Conservation (phyloP, 2,113 vertebrate species). For the Lagopus muta region DNA sequence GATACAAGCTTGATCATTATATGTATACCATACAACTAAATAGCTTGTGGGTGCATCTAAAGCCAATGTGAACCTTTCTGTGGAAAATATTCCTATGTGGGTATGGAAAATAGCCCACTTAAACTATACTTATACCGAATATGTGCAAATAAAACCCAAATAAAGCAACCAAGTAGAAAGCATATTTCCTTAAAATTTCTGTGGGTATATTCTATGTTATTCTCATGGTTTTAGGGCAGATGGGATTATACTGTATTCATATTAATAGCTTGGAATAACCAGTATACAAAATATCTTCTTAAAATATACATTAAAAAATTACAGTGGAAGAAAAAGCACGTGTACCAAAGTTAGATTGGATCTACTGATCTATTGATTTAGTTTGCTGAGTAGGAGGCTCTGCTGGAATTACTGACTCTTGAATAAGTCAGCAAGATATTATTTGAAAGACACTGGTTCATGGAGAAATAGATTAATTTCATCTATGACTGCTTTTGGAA, state of each 20-base stretch:
- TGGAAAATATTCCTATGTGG: conserved; percentile 57
- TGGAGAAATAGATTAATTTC: background rate
- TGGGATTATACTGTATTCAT: background rate
- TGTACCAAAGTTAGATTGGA: background rate
- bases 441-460: background rate
- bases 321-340: background rate
- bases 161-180: background rate
- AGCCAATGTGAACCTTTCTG: conserved; percentile 57
- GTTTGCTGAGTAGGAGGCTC: background rate
- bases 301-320: background rate
- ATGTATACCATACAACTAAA: conserved; percentile 38
- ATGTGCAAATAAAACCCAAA: conserved; percentile 52
- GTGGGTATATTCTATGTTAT: background rate
- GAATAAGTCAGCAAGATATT: background rate
- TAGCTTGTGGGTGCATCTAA: conserved; percentile 45
- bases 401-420: background rate
- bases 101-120: conserved; percentile 53
- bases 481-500: background rate
- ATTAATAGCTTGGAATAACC: background rate
- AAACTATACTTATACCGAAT: conserved; percentile 40
- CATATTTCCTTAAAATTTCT: background rate
- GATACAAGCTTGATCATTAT: conserved; percentile 7
- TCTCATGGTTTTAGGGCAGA: background rate
- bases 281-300: background rate
- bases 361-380: background rate